Evolutionary conservation across 1,140 invertebrate species (phyloP).

Genomic region (Calephelis nemesis): DNA sequence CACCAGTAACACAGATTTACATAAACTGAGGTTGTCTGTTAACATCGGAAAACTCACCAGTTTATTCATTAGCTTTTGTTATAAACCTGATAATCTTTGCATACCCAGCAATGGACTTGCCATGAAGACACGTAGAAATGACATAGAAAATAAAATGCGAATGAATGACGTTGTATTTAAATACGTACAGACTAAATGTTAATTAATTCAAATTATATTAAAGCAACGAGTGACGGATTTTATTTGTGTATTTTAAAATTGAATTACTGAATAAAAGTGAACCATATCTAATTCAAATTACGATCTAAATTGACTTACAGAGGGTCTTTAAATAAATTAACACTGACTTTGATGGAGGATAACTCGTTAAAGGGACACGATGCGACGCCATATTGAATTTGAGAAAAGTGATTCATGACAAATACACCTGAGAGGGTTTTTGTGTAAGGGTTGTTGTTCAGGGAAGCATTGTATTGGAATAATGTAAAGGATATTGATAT

Average conservation of each 20-base stretch:
- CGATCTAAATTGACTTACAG: constrained; percentile 18
- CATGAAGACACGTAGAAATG: too few species aligned
- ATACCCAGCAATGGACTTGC: too few species aligned
- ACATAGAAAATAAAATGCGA: too few species aligned
- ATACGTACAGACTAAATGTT: too few species aligned
- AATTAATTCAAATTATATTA: too few species aligned
- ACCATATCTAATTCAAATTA: constrained; percentile 12
- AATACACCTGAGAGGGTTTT: not conserved
- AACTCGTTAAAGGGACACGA: not conserved
- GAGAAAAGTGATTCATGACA: not conserved
- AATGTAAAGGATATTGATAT: not conserved
- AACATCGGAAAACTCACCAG: too few species aligned
- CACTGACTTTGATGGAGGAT: constrained; percentile 26
- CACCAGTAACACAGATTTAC: too few species aligned
- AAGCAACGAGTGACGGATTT: too few species aligned
- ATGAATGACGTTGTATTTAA: too few species aligned
- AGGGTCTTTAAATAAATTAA: constrained; percentile 20
- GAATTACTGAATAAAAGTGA: constrained; percentile 3
- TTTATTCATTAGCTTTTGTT: too few species aligned
- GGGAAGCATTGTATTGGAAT: not conserved
- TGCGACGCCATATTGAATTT: constrained; percentile 3
- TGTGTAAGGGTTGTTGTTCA: not conserved
- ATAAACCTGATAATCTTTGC: too few species aligned
- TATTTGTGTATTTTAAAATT: not conserved
- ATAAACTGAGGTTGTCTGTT: too few species aligned